phyloP scores from a whole-genome alignment of 2,888 invertebrate species.

The Drosophila pegasa region DNA sequence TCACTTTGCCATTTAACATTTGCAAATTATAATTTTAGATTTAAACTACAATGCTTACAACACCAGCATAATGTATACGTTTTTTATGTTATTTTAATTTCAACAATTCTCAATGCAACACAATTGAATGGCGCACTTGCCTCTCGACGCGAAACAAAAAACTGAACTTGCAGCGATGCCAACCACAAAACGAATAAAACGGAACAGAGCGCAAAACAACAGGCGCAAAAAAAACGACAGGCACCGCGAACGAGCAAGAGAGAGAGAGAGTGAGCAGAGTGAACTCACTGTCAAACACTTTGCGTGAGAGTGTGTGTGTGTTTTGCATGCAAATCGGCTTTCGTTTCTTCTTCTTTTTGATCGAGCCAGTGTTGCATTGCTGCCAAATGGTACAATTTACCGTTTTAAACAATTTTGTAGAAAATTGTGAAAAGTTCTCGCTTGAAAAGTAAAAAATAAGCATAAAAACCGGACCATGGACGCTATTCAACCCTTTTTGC shows the following conservation, averaged over 20 bases:
- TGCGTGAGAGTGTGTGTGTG: constrained; percentile 11
- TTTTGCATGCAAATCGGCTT: constrained; percentile 47
- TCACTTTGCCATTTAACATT: constrained; percentile 2
- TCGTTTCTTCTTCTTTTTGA: constrained; percentile 28
- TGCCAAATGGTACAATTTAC: constrained; percentile 15
- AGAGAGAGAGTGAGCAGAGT: not conserved
- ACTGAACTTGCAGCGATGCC: constrained; percentile 50
- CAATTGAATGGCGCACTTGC: constrained; percentile 40
- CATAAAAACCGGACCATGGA: constrained; percentile 19
- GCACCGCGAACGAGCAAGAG: constrained; percentile 8
- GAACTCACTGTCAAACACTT: not conserved
- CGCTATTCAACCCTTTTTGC: constrained; percentile 43
- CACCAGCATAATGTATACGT: constrained; percentile 10
- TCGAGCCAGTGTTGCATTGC: constrained; percentile 33
- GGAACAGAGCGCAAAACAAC: constrained; percentile 33
- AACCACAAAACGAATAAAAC: constrained; percentile 55
- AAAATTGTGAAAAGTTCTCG: constrained; percentile 32
- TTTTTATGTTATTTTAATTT: constrained; percentile 20
- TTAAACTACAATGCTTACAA: constrained; percentile 5
- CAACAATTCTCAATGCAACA: constrained; percentile 28
- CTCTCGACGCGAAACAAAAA: constrained; percentile 31
- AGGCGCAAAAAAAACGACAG: constrained; percentile 38
- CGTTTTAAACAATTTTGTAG: constrained; percentile 28
- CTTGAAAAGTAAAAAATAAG: constrained; percentile 13
- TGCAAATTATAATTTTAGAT: constrained; percentile 10